Evolutionary conservation across 1,140 invertebrate species (phyloP).

Genomic region (Battus philenor): DNA sequence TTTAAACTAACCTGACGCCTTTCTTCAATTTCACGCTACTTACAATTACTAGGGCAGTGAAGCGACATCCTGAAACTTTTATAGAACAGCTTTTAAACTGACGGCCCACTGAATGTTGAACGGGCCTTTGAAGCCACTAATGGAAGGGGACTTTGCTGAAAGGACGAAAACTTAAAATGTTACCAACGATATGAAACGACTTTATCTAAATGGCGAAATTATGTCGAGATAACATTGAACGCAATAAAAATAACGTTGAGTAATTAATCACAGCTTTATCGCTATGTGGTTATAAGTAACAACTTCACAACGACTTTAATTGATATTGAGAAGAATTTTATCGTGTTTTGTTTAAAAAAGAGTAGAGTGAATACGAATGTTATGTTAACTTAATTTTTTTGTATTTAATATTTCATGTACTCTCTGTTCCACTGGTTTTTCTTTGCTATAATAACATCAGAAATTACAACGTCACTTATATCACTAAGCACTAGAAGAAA

Average conservation of each 20-base stretch:
- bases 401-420: no score
- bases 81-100: conserved; percentile 9
- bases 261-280: no score
- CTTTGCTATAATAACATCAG: no score
- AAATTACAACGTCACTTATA: no score
- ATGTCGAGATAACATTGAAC: conserved; percentile 14
- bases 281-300: no score
- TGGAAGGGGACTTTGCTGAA: conserved; percentile 13
- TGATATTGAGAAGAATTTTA: no score
- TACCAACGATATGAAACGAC: conserved; percentile 5
- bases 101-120: conserved; percentile 5
- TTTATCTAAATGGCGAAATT: conserved; percentile 17
- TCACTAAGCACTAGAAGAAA: no score
- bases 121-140: conserved; percentile 12
- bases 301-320: no score
- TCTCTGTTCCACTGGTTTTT: no score
- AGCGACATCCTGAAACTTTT: conserved; percentile 15
- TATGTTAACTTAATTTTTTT: no score
- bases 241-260: conserved; percentile 11
- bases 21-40: conserved; percentile 5
- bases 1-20: background rate
- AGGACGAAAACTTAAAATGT: conserved; percentile 14
- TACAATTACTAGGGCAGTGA: conserved; percentile 13
- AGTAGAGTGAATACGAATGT: no score
- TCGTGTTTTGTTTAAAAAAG: no score